A percentile compares a stretch with the other conserved stretches of the same genome.
Conservation (phyloP, 2,888 invertebrate genomes). For the Aquatica leii region DNA sequence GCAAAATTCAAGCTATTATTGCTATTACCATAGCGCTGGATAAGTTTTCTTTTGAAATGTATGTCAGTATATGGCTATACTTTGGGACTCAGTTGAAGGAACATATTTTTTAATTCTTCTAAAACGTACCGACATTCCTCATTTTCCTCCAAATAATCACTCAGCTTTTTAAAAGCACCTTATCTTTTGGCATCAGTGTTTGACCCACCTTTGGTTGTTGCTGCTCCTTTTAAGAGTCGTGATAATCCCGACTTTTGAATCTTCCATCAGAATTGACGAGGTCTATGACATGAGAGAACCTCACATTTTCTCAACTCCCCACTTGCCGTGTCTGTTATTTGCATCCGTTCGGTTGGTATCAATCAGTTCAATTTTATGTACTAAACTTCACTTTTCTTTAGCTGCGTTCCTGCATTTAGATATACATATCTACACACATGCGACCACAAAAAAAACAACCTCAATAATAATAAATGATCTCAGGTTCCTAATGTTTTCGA, state of each 20-base stretch:
- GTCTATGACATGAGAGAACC: conserved; percentile 1
- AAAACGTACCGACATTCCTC: conserved; percentile 1
- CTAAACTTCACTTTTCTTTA: conserved; percentile 2
- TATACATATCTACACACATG: conserved; percentile 1
- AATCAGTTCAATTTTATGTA: conserved; percentile 6
- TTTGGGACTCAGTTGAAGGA: neutral
- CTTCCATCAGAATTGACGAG: conserved; percentile 2
- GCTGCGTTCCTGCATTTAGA: conserved; percentile 6
- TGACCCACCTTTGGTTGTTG: conserved; percentile 6
- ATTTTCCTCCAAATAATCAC: conserved; percentile 5
- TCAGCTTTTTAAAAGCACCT: neutral
- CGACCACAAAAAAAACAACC: no score
- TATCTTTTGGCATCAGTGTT: conserved; percentile 6
- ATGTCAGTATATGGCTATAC: no score
- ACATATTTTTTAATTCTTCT: conserved; percentile 3
- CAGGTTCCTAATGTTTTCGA: no score
- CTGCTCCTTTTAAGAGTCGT: neutral
- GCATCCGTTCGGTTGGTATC: neutral
- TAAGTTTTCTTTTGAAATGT: no score
- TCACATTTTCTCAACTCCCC: neutral
- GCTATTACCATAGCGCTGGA: no score
- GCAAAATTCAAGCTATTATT: no score
- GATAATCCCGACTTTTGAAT: conserved; percentile 1
- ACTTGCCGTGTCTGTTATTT: no score
- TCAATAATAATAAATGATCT: no score